phyloP scores from a whole-genome alignment of 2,888 invertebrate genomes.

The Eutolmus rufibarbis region DNA sequence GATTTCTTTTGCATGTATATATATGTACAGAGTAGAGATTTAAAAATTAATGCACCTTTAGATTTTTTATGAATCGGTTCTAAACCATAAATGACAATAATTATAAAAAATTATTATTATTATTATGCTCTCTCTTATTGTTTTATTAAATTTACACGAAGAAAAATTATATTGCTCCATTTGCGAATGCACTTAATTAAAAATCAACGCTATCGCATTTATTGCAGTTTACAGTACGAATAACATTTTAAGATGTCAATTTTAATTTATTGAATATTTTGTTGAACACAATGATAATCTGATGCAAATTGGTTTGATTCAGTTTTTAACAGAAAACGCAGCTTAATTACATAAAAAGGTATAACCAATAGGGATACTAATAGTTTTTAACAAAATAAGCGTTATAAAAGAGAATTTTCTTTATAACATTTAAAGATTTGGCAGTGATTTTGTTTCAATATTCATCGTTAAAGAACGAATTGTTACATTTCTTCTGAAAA shows the following conservation, averaged over 20 bases:
- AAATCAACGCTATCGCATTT: not conserved
- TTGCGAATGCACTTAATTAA: not conserved
- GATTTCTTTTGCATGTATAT: not conserved
- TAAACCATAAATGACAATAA: not conserved
- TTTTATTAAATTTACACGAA: not conserved
- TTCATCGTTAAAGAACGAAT: not conserved
- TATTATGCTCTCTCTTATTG: not conserved
- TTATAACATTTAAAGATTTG: constrained; percentile 41
- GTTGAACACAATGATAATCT: constrained; percentile 18
- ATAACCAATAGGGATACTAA: constrained; percentile 29
- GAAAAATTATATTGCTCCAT: not conserved
- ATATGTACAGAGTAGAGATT: constrained; percentile 35
- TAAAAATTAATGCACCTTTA: constrained; percentile 37
- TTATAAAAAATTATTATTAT: not conserved
- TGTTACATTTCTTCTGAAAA: not conserved
- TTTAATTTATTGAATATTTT: not conserved
- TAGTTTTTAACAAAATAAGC: constrained; percentile 19
- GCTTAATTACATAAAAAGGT: constrained; percentile 3
- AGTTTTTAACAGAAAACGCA: not conserved
- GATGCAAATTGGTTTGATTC: not conserved
- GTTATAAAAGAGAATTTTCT: constrained; percentile 3
- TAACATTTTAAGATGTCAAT: not conserved
- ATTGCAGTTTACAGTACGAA: not conserved
- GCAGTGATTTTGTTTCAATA: constrained; percentile 46
- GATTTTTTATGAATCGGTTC: constrained; percentile 24